phyloP scores from a whole-genome alignment of 2,888 invertebrate genomes.

The Acheta domesticus region DNA sequence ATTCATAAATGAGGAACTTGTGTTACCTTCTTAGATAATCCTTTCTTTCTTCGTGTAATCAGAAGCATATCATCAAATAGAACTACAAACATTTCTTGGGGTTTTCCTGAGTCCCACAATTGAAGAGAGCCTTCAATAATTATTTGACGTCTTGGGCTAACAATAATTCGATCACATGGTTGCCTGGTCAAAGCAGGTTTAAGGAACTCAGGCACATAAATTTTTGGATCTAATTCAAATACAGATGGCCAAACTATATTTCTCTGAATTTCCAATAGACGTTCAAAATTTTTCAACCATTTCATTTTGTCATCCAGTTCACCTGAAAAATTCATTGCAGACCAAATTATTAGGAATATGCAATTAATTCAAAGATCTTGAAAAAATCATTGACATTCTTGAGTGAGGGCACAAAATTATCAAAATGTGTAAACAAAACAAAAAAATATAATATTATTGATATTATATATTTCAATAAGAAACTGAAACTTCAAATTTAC shows the following conservation, averaged over 20 bases:
- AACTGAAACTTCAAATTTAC: no score
- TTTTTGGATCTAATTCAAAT: constrained; percentile 56
- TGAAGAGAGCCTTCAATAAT: constrained; percentile 50
- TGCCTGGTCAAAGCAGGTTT: constrained; percentile 55
- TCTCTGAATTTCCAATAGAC: constrained; percentile 59
- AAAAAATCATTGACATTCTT: background rate
- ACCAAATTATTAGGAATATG: no score
- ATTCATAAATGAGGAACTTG: background rate
- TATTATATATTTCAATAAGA: no score
- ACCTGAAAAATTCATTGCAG: constrained; percentile 42
- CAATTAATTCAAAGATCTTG: background rate
- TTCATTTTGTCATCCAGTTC: constrained; percentile 62
- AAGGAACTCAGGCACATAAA: constrained; percentile 51
- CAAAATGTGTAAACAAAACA: background rate
- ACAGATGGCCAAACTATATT: constrained; percentile 61
- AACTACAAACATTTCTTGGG: constrained; percentile 57
- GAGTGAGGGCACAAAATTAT: background rate
- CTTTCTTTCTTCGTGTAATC: constrained; percentile 56
- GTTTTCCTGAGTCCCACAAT: constrained; percentile 55
- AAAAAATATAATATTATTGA: background rate
- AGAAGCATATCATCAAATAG: constrained; percentile 62
- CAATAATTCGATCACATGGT: constrained; percentile 59
- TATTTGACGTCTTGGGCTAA: constrained; percentile 51
- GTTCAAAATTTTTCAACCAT: constrained; percentile 63
- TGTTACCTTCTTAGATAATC: constrained; percentile 46